These are phyloP conservation scores for Psococerastis gibbosa DNA, from an alignment of 2,888 invertebrate species.

Conservation along the genomic window DNA sequence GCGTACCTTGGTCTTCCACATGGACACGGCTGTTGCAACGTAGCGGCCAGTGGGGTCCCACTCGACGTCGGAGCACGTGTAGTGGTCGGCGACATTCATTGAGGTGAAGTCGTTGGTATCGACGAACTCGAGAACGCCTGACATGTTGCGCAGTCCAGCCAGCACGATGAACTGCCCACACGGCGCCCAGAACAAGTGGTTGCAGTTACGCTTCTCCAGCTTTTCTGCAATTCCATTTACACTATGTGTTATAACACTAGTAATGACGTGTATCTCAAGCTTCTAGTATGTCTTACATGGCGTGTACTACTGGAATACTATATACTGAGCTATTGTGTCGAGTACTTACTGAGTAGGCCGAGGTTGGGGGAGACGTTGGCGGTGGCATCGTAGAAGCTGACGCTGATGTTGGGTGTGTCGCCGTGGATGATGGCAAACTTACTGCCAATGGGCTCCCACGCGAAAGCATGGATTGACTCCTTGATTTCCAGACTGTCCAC, in stretches of 20 bases:
- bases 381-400: conserved; percentile 89
- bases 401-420: conserved; percentile 63
- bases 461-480: conserved; percentile 80
- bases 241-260: no score
- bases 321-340: no score
- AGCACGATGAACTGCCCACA: conserved; percentile 88
- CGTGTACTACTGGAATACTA: no score
- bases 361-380: conserved; percentile 64
- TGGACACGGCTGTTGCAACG: conserved; percentile 85
- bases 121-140: conserved; percentile 85
- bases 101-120: conserved; percentile 89
- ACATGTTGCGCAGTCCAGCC: conserved; percentile 64
- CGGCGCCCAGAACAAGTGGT: conserved; percentile 82
- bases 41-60: conserved; percentile 99
- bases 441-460: conserved; percentile 94
- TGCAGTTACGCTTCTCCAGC: conserved; percentile 69
- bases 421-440: conserved; percentile 96
- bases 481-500: conserved; percentile 96
- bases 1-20: conserved; percentile 80
- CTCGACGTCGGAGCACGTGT: conserved; percentile 85
- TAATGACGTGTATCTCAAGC: no score
- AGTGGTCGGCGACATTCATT: conserved; percentile 90
- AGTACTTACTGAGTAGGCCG: no score
- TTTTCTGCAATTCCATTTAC: no score
- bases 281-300: no score